A percentile compares a stretch with the other conserved stretches of the same genome.
These are phyloP conservation scores for Cataglyphis albicans DNA, from an alignment of 2,888 invertebrate genomes.

Conservation along the genomic window DNA sequence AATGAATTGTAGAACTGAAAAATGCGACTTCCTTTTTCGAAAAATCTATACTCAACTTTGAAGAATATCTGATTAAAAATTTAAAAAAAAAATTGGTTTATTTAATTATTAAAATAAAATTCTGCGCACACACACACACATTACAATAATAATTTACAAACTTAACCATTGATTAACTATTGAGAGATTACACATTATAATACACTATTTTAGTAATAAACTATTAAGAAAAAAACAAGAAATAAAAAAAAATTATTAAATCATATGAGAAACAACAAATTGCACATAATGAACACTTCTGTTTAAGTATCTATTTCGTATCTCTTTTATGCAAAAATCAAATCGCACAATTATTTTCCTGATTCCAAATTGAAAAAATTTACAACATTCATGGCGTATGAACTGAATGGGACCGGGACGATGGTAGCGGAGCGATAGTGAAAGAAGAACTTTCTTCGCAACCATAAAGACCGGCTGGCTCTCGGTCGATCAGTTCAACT, in stretches of 20 bases:
- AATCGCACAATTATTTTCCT: constrained; percentile 40
- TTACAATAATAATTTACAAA: neutral
- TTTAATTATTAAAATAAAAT: neutral
- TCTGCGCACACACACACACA: too few relatives aligned
- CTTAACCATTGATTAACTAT: neutral
- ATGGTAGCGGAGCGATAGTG: constrained; percentile 67
- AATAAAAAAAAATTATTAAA: neutral
- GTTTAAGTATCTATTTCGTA: constrained; percentile 13
- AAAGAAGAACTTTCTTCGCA: constrained; percentile 82
- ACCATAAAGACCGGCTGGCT: constrained; percentile 72
- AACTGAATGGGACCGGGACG: constrained; percentile 64
- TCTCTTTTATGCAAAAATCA: constrained; percentile 14
- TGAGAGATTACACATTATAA: too few relatives aligned
- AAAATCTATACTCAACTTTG: neutral
- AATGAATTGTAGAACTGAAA: neutral
- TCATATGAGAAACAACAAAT: neutral
- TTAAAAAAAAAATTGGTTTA: neutral
- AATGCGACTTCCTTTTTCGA: neutral
- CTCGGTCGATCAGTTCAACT: constrained; percentile 74
- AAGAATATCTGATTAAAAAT: neutral
- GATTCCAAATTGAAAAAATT: constrained; percentile 68
- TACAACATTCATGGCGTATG: constrained; percentile 57
- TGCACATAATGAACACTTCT: neutral
- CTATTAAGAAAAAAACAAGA: constrained; percentile 9
- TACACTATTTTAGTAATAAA: neutral